Base-by-base conservation (phyloP, 2,797 vertebrate species). In the Streptopelia turtur region DNA sequence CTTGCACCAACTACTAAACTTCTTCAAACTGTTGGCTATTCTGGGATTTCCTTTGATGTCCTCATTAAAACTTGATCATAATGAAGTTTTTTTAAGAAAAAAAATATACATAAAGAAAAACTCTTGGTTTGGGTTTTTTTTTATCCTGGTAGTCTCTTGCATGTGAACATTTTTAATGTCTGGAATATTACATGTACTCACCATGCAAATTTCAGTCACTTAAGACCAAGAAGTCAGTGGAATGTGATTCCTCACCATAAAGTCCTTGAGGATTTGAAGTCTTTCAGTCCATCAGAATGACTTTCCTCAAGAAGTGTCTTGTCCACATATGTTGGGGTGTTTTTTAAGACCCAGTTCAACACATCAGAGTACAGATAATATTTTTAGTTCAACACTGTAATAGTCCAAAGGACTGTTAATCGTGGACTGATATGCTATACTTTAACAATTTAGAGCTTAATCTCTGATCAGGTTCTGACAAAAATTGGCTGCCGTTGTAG, bases 51-150 rank as follows among this genome's bases (percentile, higher is more conserved):
- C 16, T 90, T 95, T 91, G 30, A 91, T 83, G 43, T 27, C 39
- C 11, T 93, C 64, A 72, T 80, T 86, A 83, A 94, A 89, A 87
- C 81, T 39, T 83, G 9, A 87, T 87, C 13, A 64, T 43, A 88
- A 89, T 14, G 1, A 84, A 76, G 22, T 1, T 61, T 90, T 78
- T 81, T 84, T 39, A 39, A 39, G 80, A 69, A 33, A 30, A 4
- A 85, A 56, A 77, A 71, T 33, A 7, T 27, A 24, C 33, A 50
- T 43, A 82, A 78, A 33, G 3, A 5, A 82, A 85, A 61, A 1
- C 2, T n/a, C 27, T 10, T 21, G 28, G 30, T 41, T 23, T 43
- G 41, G 22, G 14, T 55, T 39, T 71, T n/a, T 50, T 43, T 33
- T n/a, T 71, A n/a, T 31, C 6, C 35, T 9, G 33, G 3, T 49